Conservation (phyloP, 2,797 vertebrate genomes). For the Graptemys geographica region DNA sequence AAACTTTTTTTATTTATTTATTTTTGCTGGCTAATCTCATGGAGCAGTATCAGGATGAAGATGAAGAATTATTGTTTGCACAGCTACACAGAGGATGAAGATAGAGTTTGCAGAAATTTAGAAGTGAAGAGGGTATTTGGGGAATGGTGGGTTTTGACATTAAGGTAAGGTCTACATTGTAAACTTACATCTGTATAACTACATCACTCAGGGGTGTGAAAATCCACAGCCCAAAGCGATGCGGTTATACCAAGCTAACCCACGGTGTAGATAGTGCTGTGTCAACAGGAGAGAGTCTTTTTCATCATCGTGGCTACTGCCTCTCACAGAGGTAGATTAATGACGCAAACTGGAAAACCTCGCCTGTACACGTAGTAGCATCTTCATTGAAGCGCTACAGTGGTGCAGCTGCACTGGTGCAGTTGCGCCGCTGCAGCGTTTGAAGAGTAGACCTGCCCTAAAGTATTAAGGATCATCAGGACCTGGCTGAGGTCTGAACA, state of each 20-base stretch:
- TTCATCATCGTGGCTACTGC: not conserved
- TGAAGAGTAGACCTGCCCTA: not conserved
- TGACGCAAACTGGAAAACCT: not conserved
- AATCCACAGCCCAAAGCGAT: not conserved
- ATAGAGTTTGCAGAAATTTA: constrained; percentile 49
- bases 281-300: not conserved
- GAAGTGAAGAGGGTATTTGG: constrained; percentile 18
- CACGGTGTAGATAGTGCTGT: not conserved
- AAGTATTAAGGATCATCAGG: constrained; percentile 48
- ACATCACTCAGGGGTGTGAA: not conserved
- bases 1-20: not conserved
- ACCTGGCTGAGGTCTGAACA: constrained; percentile 17
- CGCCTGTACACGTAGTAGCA: not conserved
- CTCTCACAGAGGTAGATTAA: not conserved
- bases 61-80: constrained; percentile 55
- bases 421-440: not conserved
- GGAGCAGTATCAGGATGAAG: constrained; percentile 41
- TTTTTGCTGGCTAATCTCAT: constrained; percentile 50
- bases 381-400: not conserved
- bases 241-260: not conserved
- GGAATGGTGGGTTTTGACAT: constrained; percentile 35
- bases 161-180: not conserved
- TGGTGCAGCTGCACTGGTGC: no score
- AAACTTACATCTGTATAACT: not conserved
- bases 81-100: constrained; percentile 28